Evolutionary conservation across 2,888 invertebrate species (phyloP).

Genomic region (Acleris cristana): DNA sequence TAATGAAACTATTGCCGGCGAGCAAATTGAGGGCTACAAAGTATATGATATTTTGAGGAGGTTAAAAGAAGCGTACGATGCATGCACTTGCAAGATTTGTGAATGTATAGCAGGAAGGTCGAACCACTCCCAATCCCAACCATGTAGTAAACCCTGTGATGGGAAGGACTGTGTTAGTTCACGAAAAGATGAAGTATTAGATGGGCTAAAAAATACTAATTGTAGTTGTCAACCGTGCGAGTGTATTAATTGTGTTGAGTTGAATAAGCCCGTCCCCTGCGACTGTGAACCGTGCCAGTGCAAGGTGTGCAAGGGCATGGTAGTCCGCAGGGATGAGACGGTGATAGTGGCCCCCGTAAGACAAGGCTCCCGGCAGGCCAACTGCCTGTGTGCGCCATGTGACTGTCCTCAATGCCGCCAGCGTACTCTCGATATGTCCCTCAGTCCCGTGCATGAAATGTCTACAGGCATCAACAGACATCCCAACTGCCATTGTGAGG

Average conservation of each 20-base stretch:
- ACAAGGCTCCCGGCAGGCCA: constrained; percentile 43
- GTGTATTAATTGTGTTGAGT: constrained; percentile 45
- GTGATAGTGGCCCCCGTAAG: constrained; percentile 52
- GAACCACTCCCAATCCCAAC: constrained; percentile 19
- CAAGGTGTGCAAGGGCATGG: constrained; percentile 48
- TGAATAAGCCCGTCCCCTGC: constrained; percentile 44
- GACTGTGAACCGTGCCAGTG: constrained; percentile 57
- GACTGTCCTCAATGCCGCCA: constrained; percentile 57
- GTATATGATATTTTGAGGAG: constrained; percentile 57
- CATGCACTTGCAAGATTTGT: constrained; percentile 72
- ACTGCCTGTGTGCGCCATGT: constrained; percentile 62
- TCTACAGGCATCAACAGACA: constrained; percentile 54
- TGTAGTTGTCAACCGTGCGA: constrained; percentile 56
- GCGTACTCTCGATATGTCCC: constrained; percentile 39
- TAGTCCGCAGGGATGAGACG: constrained; percentile 36
- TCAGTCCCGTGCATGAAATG: constrained; percentile 51
- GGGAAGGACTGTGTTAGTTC: constrained; percentile 35
- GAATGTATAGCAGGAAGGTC: constrained; percentile 57
- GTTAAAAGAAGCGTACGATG: constrained; percentile 65
- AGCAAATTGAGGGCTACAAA: constrained; percentile 24
- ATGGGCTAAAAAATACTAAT: constrained; percentile 28
- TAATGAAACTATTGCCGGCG: constrained; percentile 41
- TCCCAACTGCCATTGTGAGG: constrained; percentile 53
- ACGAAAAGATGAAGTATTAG: constrained; percentile 33
- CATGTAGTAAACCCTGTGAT: constrained; percentile 39